These are phyloP conservation scores for Habrosyne pyritoides DNA, from an alignment of 2,888 invertebrate genomes.

Conservation along the genomic window DNA sequence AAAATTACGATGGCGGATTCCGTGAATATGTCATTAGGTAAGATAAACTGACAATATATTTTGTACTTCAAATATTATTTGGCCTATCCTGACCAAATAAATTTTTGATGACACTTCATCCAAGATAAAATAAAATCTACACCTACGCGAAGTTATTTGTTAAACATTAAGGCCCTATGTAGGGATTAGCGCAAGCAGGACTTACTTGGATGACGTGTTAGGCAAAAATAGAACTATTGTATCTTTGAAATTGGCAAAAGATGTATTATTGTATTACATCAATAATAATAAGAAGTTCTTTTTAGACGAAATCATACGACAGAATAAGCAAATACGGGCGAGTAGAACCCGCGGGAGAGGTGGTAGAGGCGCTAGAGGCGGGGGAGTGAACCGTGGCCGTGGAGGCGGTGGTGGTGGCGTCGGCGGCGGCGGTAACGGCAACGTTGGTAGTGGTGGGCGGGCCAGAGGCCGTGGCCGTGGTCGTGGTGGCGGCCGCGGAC, in stretches of 20 bases:
- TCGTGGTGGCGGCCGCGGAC: constrained; percentile 40
- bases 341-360: constrained; percentile 67
- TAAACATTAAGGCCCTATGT: too few species aligned
- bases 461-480: constrained; percentile 43
- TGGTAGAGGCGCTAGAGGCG: constrained; percentile 31
- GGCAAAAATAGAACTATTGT: too few species aligned
- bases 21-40: constrained; percentile 75
- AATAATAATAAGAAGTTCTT: constrained; percentile 11
- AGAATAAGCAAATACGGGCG: constrained; percentile 58
- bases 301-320: constrained; percentile 75
- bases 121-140: too few species aligned
- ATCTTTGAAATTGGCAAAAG: background rate
- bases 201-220: too few species aligned
- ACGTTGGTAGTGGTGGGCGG: constrained; percentile 48
- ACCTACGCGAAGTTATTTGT: too few species aligned
- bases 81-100: too few species aligned
- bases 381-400: constrained; percentile 24
- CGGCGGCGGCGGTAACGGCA: constrained; percentile 26
- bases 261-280: too few species aligned
- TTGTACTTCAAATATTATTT: background rate
- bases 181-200: too few species aligned
- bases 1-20: constrained; percentile 60
- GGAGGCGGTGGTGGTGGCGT: constrained; percentile 24
- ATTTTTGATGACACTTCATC: too few species aligned
- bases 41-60: constrained; percentile 26